Conservation (phyloP, 1,140 invertebrate genomes). For the Tetramorium parvispinum region DNA sequence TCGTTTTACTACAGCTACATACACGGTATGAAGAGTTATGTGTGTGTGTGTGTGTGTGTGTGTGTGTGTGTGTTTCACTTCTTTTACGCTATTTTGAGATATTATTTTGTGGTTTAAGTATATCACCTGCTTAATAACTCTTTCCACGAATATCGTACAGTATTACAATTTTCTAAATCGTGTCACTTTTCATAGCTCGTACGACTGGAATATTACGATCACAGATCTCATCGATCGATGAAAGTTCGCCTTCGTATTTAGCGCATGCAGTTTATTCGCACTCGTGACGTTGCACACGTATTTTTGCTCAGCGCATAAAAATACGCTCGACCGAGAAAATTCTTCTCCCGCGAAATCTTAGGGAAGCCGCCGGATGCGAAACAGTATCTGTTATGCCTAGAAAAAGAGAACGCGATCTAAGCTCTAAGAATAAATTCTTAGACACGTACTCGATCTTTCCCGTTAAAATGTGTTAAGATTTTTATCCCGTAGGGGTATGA, state of each 20-base stretch:
- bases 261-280: constrained; percentile 29
- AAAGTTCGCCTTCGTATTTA: constrained; percentile 12
- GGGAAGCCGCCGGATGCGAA: constrained; percentile 24
- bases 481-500: constrained; percentile 27
- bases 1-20: neutral
- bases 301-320: constrained; percentile 41
- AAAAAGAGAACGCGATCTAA: constrained; percentile 43
- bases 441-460: constrained; percentile 51
- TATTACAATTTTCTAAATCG: constrained; percentile 23
- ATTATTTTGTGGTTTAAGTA: neutral
- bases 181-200: constrained; percentile 32
- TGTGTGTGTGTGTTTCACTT: neutral
- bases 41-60: too few species aligned
- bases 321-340: constrained; percentile 45
- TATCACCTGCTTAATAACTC: neutral
- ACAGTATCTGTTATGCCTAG: constrained; percentile 29
- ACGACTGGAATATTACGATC: constrained; percentile 7
- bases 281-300: constrained; percentile 49
- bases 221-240: constrained; percentile 5
- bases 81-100: neutral
- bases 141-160: constrained; percentile 6
- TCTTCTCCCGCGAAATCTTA: constrained; percentile 59
- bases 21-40: neutral
- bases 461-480: constrained; percentile 54
- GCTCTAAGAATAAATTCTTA: constrained; percentile 57